These are phyloP conservation scores for Microchirus variegatus DNA, from an alignment of 2,797 vertebrate genomes.

Conservation along the genomic window DNA sequence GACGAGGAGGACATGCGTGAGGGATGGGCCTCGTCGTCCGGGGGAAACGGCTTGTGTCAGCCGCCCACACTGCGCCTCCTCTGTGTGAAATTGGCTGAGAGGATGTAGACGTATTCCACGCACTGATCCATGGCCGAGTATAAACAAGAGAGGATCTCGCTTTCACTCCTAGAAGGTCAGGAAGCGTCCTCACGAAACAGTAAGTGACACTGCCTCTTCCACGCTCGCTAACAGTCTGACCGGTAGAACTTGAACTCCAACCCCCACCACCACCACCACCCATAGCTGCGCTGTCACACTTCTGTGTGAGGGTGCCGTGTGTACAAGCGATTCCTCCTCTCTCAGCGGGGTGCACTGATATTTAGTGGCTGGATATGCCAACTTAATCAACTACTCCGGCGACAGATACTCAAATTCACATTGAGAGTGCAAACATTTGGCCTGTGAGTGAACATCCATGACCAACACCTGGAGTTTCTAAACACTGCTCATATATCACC, in stretches of 20 bases:
- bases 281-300: conserved; percentile 30
- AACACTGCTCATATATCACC: conserved; percentile 50
- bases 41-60: conserved; percentile 82
- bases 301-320: conserved; percentile 48
- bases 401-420: conserved; percentile 62
- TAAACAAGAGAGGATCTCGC: conserved; percentile 83
- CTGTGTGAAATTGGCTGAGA: conserved; percentile 87
- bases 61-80: conserved; percentile 82
- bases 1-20: conserved; percentile 74
- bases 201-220: conserved; percentile 79
- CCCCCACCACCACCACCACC: conserved; percentile 17
- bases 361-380: conserved; percentile 73
- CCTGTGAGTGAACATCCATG: conserved; percentile 53
- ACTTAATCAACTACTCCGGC: conserved; percentile 72
- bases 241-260: conserved; percentile 66
- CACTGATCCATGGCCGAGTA: conserved; percentile 86
- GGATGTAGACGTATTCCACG: conserved; percentile 89
- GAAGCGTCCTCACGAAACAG: conserved; percentile 78
- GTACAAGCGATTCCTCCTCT: conserved; percentile 42
- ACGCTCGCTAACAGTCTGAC: conserved; percentile 74
- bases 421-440: conserved; percentile 41
- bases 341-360: conserved; percentile 77
- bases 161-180: conserved; percentile 82
- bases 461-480: conserved; percentile 59
- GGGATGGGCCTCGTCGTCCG: conserved; percentile 79